Base-by-base conservation (phyloP, 2,888 invertebrate species). In the Neoascia interrupta region DNA sequence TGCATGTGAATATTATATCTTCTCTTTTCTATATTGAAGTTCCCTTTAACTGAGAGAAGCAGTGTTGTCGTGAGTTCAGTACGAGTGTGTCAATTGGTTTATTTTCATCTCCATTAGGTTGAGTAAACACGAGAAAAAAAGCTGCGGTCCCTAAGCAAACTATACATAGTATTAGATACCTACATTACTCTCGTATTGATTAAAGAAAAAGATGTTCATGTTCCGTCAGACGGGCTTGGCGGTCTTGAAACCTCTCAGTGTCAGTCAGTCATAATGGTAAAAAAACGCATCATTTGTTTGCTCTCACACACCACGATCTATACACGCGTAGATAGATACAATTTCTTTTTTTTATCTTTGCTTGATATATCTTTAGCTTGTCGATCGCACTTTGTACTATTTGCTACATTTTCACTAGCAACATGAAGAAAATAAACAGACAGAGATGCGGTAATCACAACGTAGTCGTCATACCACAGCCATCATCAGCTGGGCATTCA, bases 351-450 rank as follows among this genome's bases (percentile, higher is more conserved):
- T n/a, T n/a, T n/a, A n/a, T n/a, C n/a, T 26, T 8, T 28, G n/a
- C 13, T 19, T 16, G 28, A 36, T 23, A 18, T n/a, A 36, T 28
- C 47, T 18, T 47, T 53, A 58, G 47, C 53, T 47, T 34, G 69
- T 63, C 56, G 61, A 75, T 75, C 63, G 70, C 36, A 66, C 56
- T 21, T 39, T 19, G n/a, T n/a, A n/a, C n/a, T 45, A n/a, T 58
- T 64, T 28, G 53, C 45, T 70, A n/a, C n/a, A 70, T 70, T 79
- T 72, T 79, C 79, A 61, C 79, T 72, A 31, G 37, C 66, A 70
- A 39, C 34, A 43, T n/a, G n/a, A 58, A 49, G 56, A 41, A 63
- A 61, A 63, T 69, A 49, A 56, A 56, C 37, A 53, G 31, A 64
- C 28, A 61, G 39, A 39, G 15, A 28, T 41, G 16, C 43, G 49